Conservation (phyloP, 2,888 invertebrate species). For the Polietes domitor region DNA sequence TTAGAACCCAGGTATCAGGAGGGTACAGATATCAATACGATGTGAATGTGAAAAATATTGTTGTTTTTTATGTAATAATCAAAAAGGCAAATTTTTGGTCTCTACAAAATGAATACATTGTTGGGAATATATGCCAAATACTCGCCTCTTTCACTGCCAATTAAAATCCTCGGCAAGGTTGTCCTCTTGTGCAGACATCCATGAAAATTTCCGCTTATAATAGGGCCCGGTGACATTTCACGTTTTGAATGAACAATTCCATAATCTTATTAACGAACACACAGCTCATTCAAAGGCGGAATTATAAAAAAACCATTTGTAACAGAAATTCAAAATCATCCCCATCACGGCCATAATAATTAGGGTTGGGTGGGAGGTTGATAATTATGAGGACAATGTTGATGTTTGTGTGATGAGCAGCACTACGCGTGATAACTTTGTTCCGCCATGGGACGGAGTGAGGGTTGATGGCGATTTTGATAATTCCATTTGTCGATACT, state of each 20-base stretch:
- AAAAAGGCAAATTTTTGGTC: too few relatives aligned
- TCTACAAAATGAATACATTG: too few relatives aligned
- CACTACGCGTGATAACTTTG: neutral
- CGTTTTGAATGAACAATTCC: slow-evolving; percentile 75
- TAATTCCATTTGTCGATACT: neutral
- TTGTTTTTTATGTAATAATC: too few relatives aligned
- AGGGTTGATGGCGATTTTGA: neutral
- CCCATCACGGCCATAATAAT: neutral
- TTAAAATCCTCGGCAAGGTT: too few relatives aligned
- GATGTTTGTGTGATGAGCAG: neutral
- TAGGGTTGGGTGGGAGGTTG: too few relatives aligned
- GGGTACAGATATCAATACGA: too few relatives aligned
- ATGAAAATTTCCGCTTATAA: neutral
- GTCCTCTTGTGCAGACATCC: too few relatives aligned
- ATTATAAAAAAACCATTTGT: neutral
- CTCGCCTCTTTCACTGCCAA: too few relatives aligned
- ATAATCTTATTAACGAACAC: slow-evolving; percentile 73
- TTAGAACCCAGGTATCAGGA: too few relatives aligned
- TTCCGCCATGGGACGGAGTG: neutral
- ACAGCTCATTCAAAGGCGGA: neutral
- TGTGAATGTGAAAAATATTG: too few relatives aligned
- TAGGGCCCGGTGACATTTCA: slow-evolving; percentile 60
- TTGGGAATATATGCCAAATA: too few relatives aligned
- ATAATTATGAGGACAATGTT: neutral
- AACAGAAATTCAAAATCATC: neutral